These are phyloP conservation scores for Otocyon megalotis DNA, from an alignment of 2,113 vertebrate species.

Conservation along the genomic window DNA sequence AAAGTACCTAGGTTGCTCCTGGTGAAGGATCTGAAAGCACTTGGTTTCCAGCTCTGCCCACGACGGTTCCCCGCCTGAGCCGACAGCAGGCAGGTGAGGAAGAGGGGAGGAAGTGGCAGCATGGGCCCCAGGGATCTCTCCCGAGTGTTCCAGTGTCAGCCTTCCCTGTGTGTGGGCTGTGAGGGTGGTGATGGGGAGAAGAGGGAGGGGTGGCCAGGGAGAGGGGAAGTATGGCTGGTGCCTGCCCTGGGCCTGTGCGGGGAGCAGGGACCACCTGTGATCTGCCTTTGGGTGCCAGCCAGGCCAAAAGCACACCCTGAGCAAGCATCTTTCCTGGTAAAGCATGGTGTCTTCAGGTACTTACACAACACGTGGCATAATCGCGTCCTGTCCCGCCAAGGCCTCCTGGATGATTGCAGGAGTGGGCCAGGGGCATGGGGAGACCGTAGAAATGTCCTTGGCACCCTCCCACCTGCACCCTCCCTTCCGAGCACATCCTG, in stretches of 20 bases:
- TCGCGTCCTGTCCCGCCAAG: not conserved
- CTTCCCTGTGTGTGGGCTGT: not conserved
- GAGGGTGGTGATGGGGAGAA: not conserved
- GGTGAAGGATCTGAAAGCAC: not conserved
- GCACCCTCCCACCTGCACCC: too few species aligned
- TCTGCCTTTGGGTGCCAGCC: not conserved
- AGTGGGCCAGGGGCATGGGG: not conserved
- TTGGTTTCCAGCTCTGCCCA: not conserved
- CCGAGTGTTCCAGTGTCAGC: not conserved
- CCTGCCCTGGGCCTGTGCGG: accelerated
- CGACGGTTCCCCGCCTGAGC: not conserved
- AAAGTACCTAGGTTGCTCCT: not conserved
- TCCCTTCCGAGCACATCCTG: accelerated
- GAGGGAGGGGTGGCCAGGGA: too few species aligned
- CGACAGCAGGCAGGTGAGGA: not conserved
- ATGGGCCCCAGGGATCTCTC: not conserved
- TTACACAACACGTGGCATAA: not conserved
- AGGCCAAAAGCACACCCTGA: not conserved
- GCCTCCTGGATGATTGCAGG: not conserved
- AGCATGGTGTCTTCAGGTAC: not conserved
- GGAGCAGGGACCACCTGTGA: not conserved
- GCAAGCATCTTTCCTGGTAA: not conserved
- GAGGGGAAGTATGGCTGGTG: accelerated
- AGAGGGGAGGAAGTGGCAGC: not conserved
- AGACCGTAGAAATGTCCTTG: not conserved